phyloP scores from a whole-genome alignment of 2,797 vertebrate genomes.

The Vireo griseus region DNA sequence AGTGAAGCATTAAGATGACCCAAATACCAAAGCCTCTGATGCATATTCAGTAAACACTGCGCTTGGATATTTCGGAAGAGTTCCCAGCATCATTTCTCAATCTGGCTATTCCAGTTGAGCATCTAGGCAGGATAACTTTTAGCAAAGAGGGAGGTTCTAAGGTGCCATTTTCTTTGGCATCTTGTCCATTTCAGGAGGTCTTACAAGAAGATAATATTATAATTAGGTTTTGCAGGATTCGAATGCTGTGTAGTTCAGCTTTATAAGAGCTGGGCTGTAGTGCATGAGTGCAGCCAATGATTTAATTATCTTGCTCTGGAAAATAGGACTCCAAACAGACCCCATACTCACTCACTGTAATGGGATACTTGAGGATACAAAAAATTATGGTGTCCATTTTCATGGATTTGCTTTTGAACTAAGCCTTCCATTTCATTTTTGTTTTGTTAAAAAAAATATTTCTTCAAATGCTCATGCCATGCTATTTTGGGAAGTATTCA shows the following conservation, averaged over 20 bases:
- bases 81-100: background rate
- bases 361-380: background rate
- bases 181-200: background rate
- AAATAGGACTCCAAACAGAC: background rate
- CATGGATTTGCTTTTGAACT: background rate
- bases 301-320: background rate
- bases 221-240: background rate
- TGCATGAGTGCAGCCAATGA: background rate
- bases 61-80: background rate
- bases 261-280: background rate
- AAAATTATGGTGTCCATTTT: background rate
- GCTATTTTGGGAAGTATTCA: background rate
- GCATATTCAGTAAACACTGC: background rate
- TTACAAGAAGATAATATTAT: background rate
- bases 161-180: background rate
- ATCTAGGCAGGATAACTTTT: background rate
- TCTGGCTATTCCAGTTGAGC: conserved; percentile 40
- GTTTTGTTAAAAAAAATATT: background rate
- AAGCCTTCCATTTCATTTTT: background rate
- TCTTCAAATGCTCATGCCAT: background rate
- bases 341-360: background rate
- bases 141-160: background rate
- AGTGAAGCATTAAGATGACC: background rate
- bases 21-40: conserved; percentile 53
- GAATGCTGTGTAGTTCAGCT: background rate